phyloP scores from a whole-genome alignment of 2,113 vertebrate genomes.

The Mystacornis crossleyi region DNA sequence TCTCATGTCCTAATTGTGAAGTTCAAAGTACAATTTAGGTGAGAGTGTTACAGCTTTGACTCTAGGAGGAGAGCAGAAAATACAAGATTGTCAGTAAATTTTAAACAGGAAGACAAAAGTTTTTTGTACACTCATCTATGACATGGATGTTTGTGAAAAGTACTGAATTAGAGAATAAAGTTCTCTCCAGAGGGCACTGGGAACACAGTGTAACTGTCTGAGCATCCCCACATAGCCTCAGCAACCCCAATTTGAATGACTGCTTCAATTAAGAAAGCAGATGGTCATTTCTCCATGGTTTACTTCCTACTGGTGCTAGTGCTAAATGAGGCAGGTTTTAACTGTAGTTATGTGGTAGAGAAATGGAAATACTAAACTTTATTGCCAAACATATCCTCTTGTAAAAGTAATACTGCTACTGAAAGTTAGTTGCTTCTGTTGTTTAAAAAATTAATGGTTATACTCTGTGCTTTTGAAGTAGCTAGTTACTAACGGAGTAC shows the following conservation, averaged over 20 bases:
- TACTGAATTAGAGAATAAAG: not conserved
- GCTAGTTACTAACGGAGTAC: not conserved
- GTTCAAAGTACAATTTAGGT: not conserved
- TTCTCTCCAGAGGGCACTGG: not conserved
- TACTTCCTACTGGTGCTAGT: not conserved
- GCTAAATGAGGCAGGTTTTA: not conserved
- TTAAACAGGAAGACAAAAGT: not conserved
- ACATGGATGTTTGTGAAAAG: not conserved
- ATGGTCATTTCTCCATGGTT: not conserved
- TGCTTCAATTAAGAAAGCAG: slow-evolving; percentile 33
- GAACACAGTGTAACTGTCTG: not conserved
- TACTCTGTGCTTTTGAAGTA: not conserved
- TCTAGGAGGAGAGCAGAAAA: not conserved
- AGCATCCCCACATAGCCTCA: not conserved
- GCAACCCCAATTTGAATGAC: not conserved
- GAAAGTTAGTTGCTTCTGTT: not conserved
- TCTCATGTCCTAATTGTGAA: not conserved
- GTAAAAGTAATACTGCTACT: not conserved
- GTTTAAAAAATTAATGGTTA: not conserved
- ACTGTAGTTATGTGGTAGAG: not conserved
- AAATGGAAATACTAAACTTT: not conserved
- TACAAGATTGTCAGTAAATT: not conserved
- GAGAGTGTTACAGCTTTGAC: not conserved
- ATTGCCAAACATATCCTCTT: not conserved
- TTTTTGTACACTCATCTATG: not conserved